A percentile compares a stretch with the other conserved stretches of the same genome.
These are phyloP conservation scores for Odontocolon sp. DNA, from an alignment of 2,888 invertebrate species.

Conservation along the genomic window DNA sequence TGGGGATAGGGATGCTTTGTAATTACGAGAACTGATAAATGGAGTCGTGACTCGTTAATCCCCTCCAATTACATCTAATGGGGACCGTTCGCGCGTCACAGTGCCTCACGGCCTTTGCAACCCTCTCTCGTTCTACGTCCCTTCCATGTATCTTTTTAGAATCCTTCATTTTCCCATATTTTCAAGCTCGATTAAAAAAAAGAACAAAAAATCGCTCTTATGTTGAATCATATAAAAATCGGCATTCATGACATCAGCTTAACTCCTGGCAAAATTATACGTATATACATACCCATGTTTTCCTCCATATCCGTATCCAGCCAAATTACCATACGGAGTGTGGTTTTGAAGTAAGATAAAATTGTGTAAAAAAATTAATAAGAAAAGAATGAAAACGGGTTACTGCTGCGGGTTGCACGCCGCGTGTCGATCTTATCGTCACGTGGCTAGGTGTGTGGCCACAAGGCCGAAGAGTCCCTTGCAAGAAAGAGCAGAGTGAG, in stretches of 20 bases:
- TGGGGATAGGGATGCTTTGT: slow-evolving; percentile 71
- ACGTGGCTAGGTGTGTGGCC: slow-evolving; percentile 60
- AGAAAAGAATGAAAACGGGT: slow-evolving; percentile 37
- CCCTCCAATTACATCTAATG: slow-evolving; percentile 79
- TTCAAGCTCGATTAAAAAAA: not conserved
- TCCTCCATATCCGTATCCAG: slow-evolving; percentile 8
- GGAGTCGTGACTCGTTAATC: slow-evolving; percentile 80
- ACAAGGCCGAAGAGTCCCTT: slow-evolving; percentile 51
- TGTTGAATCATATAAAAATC: too few relatives aligned
- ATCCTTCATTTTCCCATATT: slow-evolving; percentile 16
- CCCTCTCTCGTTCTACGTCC: not conserved
- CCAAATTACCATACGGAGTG: slow-evolving; percentile 47
- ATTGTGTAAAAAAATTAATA: not conserved
- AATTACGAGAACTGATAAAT: slow-evolving; percentile 80
- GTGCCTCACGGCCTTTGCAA: not conserved
- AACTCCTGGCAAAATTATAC: not conserved
- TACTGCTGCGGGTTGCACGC: slow-evolving; percentile 44
- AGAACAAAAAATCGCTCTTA: too few relatives aligned
- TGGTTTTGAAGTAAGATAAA: slow-evolving; percentile 17
- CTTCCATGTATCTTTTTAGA: slow-evolving; percentile 67
- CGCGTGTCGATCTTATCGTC: slow-evolving; percentile 68
- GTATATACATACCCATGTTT: not conserved
- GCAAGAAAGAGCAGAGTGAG: slow-evolving; percentile 30
- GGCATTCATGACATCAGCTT: not conserved
- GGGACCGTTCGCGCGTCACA: slow-evolving; percentile 69